Evolutionary conservation across 2,888 invertebrate genomes (phyloP).

Genomic region (Branchellion lobata): DNA sequence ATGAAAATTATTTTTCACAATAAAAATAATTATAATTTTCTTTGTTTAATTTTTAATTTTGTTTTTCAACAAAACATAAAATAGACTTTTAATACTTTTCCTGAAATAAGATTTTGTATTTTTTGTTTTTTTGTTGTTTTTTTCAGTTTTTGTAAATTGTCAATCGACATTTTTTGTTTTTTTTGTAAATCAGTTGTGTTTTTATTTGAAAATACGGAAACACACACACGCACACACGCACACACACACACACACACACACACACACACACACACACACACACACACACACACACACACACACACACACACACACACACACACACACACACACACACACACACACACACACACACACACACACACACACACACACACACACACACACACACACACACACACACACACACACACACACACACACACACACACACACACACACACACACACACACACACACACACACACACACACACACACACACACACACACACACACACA

Average conservation of each 20-base stretch:
- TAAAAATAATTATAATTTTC: too few relatives aligned
- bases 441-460: not conserved
- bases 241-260: constrained; percentile 18
- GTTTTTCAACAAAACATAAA: too few relatives aligned
- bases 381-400: constrained; percentile 20
- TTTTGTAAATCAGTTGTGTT: too few relatives aligned
- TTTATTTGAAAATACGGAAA: too few relatives aligned
- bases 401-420: constrained; percentile 3
- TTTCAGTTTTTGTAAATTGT: too few relatives aligned
- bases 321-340: constrained; percentile 18
- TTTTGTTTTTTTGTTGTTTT: too few relatives aligned
- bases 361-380: constrained; percentile 20
- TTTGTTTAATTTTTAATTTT: too few relatives aligned
- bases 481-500: not conserved
- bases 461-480: not conserved
- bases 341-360: constrained; percentile 18
- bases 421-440: not conserved
- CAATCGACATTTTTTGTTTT: too few relatives aligned
- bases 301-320: constrained; percentile 18
- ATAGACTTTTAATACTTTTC: too few relatives aligned
- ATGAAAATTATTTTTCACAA: too few relatives aligned
- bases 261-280: constrained; percentile 18
- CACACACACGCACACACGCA: constrained; percentile 12
- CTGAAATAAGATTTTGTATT: too few relatives aligned
- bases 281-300: constrained; percentile 18